Base-by-base conservation (phyloP, 2,888 invertebrate species). In the Notocelia uddmanniana region DNA sequence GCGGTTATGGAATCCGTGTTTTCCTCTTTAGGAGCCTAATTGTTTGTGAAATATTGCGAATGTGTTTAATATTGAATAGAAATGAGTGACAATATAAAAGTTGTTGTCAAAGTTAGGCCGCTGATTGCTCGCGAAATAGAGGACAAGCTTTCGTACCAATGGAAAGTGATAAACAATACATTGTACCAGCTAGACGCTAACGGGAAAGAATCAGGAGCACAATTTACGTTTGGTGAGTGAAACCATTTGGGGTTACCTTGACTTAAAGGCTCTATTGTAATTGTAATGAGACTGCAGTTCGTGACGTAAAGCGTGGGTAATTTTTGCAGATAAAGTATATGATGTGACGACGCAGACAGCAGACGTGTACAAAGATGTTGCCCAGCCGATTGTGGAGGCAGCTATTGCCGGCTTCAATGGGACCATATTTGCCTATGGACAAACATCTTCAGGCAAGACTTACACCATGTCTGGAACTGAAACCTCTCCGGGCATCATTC, bases 371-470 rank as follows among this genome's bases (percentile, higher is more conserved):
- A 86, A 96, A 75, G 94, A 93, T 69, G 91, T 97, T 76, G 96
- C 96, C 0, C 95, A 95, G 78, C 96, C 96, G 0, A 96, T 97
- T 74, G 95, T 97, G 2, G 94, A 96, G 74, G 95, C 96, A 0
- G 95, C 96, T 0, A 92, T 96, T 15, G 94, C 95, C 75, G 97
- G 97, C 2, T 96, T 97, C 79, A 97, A 97, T 85, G 98, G 97
- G 1, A 98, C 98, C 0, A 96, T 98, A 76, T 97, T 98, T 90
- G 98, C 98, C 0, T 98, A 98, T 85, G 98, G 98, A 9, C 98
- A 98, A 87, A 98, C 98, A 5, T 97, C 97, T 0, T 98, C 98
- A 0, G 98, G 98, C 68, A 98, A 98, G 88, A 98, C 98, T 0
- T 96, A 96, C 80, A 97, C 97, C 0, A 97, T 98, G 96, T 95